Conservation (phyloP, 2,888 invertebrate genomes). For the Pyrochroa serraticornis region DNA sequence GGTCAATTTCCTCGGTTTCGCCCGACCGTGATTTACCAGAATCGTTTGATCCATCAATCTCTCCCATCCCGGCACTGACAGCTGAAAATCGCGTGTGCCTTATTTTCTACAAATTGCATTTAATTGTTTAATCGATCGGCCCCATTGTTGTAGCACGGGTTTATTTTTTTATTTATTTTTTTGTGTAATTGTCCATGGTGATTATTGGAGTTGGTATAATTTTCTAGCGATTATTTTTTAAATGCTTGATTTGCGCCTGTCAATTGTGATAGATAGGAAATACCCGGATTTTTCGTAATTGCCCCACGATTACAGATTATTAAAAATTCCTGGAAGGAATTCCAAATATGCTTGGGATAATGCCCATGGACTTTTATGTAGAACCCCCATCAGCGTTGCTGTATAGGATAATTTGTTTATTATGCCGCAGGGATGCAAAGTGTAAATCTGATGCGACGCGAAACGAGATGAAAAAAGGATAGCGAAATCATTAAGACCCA, state of each 20-base stretch:
- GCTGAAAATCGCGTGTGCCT: constrained; percentile 53
- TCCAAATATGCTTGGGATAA: not conserved
- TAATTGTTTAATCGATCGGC: constrained; percentile 54
- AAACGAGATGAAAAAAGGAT: too few species aligned
- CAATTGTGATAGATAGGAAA: constrained; percentile 56
- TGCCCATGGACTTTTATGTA: too few species aligned
- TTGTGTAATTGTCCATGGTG: constrained; percentile 38
- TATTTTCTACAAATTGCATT: constrained; percentile 52
- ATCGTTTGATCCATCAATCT: constrained; percentile 50
- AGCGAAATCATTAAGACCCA: too few species aligned
- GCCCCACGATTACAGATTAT: constrained; percentile 17
- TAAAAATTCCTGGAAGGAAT: constrained; percentile 18
- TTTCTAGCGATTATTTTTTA: constrained; percentile 47
- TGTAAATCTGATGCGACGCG: too few species aligned
- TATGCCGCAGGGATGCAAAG: too few species aligned
- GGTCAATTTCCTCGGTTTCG: constrained; percentile 36
- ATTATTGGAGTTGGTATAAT: constrained; percentile 40
- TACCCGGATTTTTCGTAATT: constrained; percentile 31
- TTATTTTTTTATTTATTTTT: constrained; percentile 45
- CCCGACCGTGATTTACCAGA: constrained; percentile 39
- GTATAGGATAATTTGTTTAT: too few species aligned
- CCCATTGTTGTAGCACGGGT: constrained; percentile 49
- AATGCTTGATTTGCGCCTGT: constrained; percentile 53
- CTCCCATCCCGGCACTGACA: constrained; percentile 40
- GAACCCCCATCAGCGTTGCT: too few species aligned